Percentiles rank a stretch among this genome's conserved stretches.
Evolutionary conservation across 2,113 vertebrate species (phyloP).

Genomic region (Muntiacus muntjak): DNA sequence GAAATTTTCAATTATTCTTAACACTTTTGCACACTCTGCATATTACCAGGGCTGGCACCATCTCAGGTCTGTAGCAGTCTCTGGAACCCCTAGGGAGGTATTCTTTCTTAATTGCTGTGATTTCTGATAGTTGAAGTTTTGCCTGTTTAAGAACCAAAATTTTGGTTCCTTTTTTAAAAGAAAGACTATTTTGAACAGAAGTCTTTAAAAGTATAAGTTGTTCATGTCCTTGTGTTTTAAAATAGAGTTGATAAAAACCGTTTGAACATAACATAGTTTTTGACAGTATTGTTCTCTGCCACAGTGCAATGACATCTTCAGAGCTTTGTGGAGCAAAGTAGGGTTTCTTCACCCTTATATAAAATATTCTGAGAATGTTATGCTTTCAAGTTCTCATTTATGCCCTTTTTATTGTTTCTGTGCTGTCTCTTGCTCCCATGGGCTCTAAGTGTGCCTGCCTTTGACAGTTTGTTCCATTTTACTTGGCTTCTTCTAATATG

Average conservation of each 20-base stretch:
- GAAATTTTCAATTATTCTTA: not conserved
- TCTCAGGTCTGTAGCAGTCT: not conserved
- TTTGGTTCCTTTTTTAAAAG: not conserved
- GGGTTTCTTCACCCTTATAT: not conserved
- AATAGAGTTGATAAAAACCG: not conserved
- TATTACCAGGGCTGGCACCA: not conserved
- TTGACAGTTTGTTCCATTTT: not conserved
- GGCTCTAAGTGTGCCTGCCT: not conserved
- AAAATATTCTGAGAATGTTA: not conserved
- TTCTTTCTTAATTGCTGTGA: not conserved
- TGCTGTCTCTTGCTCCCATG: not conserved
- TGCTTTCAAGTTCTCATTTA: not conserved
- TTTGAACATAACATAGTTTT: not conserved
- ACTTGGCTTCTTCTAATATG: not conserved
- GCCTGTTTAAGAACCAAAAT: not conserved
- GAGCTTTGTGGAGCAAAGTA: not conserved
- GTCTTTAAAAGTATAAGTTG: not conserved
- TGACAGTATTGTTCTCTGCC: not conserved
- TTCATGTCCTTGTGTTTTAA: not conserved
- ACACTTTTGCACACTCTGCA: not conserved
- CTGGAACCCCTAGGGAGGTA: not conserved
- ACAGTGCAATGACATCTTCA: not conserved
- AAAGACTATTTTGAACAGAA: not conserved
- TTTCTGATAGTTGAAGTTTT: not conserved
- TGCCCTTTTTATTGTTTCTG: not conserved